Evolutionary conservation across 2,888 invertebrate species (phyloP), one percentile per base, ranked within the genome.

Genomic region (Phorcus lineatus): DNA sequence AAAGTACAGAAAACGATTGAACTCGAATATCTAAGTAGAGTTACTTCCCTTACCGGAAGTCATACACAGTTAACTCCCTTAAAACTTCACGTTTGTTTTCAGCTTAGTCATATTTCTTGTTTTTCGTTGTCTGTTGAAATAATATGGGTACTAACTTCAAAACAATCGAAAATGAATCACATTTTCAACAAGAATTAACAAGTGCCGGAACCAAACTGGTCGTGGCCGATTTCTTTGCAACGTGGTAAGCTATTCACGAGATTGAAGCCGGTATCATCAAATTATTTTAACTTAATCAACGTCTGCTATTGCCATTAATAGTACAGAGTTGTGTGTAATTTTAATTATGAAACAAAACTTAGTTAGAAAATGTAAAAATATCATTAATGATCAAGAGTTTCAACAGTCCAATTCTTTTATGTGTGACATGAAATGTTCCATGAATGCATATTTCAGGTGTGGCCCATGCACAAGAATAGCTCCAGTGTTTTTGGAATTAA

Each of bases 381-480:
- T n/a, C n/a, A n/a, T n/a, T n/a, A n/a, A n/a, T n/a, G n/a, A n/a
- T n/a, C n/a, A n/a, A n/a, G n/a, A n/a, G n/a, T n/a, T n/a, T n/a
- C n/a, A n/a, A n/a, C n/a, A n/a, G n/a, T n/a, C n/a, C n/a, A n/a
- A n/a, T n/a, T n/a, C n/a, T n/a, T n/a, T n/a, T n/a, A n/a, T n/a
- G n/a, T n/a, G n/a, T n/a, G n/a, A n/a, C n/a, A 36, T 36, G 36
- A 36, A 36, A 36, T 36, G 36, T 36, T 36, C 36, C 3, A 36
- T 86, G 74, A 75, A 36, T 80, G n/a, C 36, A 82, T 79, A 81
- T 91, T 91, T 0, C 88, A 97, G 98, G 98, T 99, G 99, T 94
- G 98, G 97, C 0, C 99, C 99, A 3, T 99, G 99, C 92, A 97
- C 97, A 91, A 95, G 96, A 91, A 98, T 99, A 90, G 97, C 98